Percentiles rank a stretch among this genome's conserved stretches.
These are phyloP conservation scores for Drosophila eohydei DNA, from an alignment of 2,888 invertebrate species.

Conservation along the genomic window DNA sequence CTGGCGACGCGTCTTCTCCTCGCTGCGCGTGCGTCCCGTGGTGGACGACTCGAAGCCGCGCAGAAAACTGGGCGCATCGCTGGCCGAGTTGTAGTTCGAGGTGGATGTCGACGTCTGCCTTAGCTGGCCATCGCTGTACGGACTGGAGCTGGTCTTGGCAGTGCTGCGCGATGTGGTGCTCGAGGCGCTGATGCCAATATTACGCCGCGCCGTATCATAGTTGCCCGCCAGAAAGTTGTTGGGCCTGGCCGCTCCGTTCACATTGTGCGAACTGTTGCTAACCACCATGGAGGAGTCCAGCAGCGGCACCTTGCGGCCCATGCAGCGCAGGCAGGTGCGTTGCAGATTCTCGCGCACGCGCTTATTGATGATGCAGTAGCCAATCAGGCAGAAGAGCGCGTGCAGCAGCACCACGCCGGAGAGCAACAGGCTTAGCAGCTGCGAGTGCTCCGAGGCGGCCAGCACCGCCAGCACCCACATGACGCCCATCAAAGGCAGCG, in stretches of 20 bases:
- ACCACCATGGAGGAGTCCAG: slow-evolving; percentile 91
- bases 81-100: slow-evolving; percentile 93
- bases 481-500: slow-evolving; percentile 92
- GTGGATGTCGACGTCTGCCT: slow-evolving; percentile 94
- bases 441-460: slow-evolving; percentile 90
- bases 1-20: slow-evolving; percentile 82
- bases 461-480: slow-evolving; percentile 94
- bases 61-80: slow-evolving; percentile 90
- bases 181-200: slow-evolving; percentile 97
- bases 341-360: slow-evolving; percentile 91
- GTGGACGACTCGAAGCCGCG: slow-evolving; percentile 86
- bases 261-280: slow-evolving; percentile 91
- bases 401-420: slow-evolving; percentile 92
- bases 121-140: slow-evolving; percentile 94
- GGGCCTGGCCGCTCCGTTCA: slow-evolving; percentile 86
- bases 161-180: slow-evolving; percentile 97
- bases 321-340: slow-evolving; percentile 88
- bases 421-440: slow-evolving; percentile 91
- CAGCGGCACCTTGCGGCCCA: slow-evolving; percentile 93
- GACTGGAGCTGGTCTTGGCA: slow-evolving; percentile 96
- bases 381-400: slow-evolving; percentile 93
- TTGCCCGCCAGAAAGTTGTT: slow-evolving; percentile 82
- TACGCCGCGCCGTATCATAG: slow-evolving; percentile 88
- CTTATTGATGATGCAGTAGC: slow-evolving; percentile 94
- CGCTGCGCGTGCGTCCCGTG: slow-evolving; percentile 70